phyloP scores from a whole-genome alignment of 2,113 vertebrate genomes.

The Acinonyx jubatus region DNA sequence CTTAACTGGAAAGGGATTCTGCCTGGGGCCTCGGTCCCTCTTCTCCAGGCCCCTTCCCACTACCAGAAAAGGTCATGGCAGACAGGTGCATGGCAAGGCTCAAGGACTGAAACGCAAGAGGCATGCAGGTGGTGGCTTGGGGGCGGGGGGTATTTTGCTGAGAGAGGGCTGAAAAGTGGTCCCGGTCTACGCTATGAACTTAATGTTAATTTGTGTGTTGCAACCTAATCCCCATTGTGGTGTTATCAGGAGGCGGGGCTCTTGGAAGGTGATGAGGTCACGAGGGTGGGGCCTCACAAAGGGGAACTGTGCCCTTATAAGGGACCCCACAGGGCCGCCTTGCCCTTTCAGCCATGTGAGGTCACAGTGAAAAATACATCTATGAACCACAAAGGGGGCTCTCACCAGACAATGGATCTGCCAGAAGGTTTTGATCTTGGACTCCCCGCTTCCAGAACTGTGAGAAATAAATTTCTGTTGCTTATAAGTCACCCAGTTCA shows the following conservation, averaged over 20 bases:
- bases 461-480: not conserved
- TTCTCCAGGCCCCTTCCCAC: not conserved
- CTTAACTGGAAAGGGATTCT: not conserved
- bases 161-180: not conserved
- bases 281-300: not conserved
- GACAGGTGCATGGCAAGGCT: not conserved
- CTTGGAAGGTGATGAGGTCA: not conserved
- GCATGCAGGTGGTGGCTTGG: not conserved
- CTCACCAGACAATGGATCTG: not conserved
- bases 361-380: not conserved
- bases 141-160: not conserved
- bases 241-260: not conserved
- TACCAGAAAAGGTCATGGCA: not conserved
- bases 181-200: not conserved
- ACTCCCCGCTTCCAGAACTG: not conserved
- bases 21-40: not conserved
- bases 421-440: not conserved
- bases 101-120: not conserved
- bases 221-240: not conserved
- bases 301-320: not conserved
- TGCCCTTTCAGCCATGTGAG: not conserved
- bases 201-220: not conserved
- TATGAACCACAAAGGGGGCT: not conserved
- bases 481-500: not conserved
- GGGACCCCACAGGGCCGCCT: not conserved